Evolutionary conservation across 2,113 vertebrate genomes (phyloP).

Genomic region (Lampris megalopsis): DNA sequence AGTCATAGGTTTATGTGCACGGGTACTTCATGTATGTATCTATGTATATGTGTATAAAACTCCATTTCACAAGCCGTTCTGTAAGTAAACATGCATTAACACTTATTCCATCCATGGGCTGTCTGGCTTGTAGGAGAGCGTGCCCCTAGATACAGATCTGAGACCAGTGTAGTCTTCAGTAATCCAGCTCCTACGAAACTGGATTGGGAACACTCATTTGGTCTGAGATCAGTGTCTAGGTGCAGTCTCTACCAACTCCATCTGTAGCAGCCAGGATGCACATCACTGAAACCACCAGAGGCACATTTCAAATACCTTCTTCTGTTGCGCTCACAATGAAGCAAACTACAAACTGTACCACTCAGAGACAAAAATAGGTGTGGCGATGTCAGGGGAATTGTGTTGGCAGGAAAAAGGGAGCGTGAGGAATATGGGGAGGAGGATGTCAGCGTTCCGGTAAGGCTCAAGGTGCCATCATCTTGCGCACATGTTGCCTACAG

Average conservation of each 20-base stretch:
- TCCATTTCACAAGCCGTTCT: conserved; percentile 63
- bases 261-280: conserved; percentile 50
- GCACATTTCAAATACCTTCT: conserved; percentile 70
- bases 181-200: not conserved
- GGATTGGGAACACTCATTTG: not conserved
- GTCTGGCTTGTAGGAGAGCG: conserved; percentile 54
- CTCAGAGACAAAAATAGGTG: conserved; percentile 61
- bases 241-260: conserved; percentile 58
- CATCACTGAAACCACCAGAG: conserved; percentile 65
- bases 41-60: conserved; percentile 51
- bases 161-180: not conserved
- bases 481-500: conserved; percentile 42
- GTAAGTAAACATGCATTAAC: conserved; percentile 70
- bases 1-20: not conserved
- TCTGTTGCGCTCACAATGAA: conserved; percentile 63
- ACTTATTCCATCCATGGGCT: conserved; percentile 53
- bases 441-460: conserved; percentile 30
- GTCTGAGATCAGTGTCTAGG: conserved; percentile 35
- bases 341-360: conserved; percentile 62
- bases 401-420: not conserved
- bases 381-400: conserved; percentile 9
- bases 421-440: conserved; percentile 2
- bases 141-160: conserved; percentile 40
- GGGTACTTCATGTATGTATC: not conserved
- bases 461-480: conserved; percentile 55